Base-by-base conservation (phyloP, 2,113 vertebrate species). In the Enhydra lutris region DNA sequence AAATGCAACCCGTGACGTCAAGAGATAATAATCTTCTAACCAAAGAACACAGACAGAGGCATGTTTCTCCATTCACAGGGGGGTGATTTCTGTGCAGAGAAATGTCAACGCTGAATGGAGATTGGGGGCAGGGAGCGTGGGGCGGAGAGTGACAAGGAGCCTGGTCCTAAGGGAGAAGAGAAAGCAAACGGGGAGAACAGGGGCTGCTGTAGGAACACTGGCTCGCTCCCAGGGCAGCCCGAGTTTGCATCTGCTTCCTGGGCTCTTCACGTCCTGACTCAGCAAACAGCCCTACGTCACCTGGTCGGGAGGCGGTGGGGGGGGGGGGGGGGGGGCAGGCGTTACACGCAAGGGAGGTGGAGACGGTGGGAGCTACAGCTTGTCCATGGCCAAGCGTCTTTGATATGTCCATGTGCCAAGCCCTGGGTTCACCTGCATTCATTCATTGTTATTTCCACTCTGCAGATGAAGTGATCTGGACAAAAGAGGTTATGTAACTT, bases 11-110 rank as follows among this genome's bases (percentile, higher is more conserved):
- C 20, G 65, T 94, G 80, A 92, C 39, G 11, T 94, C 67, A 78
- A 94, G 26, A 95, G 94, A 96, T 96, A 97, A 92, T 39, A 71
- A 96, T 97, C 97, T 89, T 57, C 14, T 14, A 57, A 50, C 31
- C 92, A 39, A 76, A 96, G 95, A 47, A 73, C 79, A 29, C 0
- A 39, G n/a, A 84, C 45, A 79, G 76, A 45, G 52, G 36, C 45
- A 10, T 36, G 76, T 36, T 50, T 79, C 85, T 92, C 4, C 0
- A 17, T 91, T 96, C 88, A 92, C 83, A 45, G 1, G 67, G 67
- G 74, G 65, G 73, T 39, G 47, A 63, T 57, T 86, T 96, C 73
- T 94, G 82, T 21, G 67, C 67, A 42, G 24, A 3, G 45, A 92
- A 39, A 52, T 6, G n/a, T 84, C 90, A 88, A 71, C 88, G 52